Evolutionary conservation across 2,797 vertebrate species (phyloP).

Genomic region (Sebastes itinus): DNA sequence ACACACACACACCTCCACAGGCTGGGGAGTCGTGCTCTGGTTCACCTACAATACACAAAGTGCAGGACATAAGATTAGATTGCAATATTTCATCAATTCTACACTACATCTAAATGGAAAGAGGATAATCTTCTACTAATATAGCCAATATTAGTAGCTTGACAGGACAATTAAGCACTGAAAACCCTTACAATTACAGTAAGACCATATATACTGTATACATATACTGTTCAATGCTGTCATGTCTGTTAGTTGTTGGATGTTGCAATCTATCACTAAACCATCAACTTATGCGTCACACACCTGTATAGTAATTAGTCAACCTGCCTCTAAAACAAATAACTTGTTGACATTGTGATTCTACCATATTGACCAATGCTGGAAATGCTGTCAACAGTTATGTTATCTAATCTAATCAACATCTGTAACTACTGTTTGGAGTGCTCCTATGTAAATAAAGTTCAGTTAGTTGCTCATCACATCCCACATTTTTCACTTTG

Average conservation of each 20-base stretch:
- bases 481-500: neutral
- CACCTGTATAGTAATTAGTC: neutral
- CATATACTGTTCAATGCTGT: too few relatives aligned
- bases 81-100: neutral
- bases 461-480: neutral
- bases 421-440: neutral
- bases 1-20: conserved; percentile 84
- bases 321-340: conserved; percentile 12
- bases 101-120: neutral
- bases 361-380: neutral
- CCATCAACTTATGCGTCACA: neutral
- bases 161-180: neutral
- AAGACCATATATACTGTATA: neutral
- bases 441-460: neutral
- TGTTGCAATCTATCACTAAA: neutral
- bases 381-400: neutral
- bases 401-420: neutral
- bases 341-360: neutral
- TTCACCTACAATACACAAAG: conserved; percentile 73
- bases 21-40: conserved; percentile 64
- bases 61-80: neutral
- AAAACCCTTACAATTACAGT: neutral
- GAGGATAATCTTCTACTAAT: neutral
- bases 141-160: neutral
- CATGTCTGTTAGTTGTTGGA: neutral